These are phyloP conservation scores for Callopanchax toddi DNA, from an alignment of 2,113 vertebrate genomes.

Conservation along the genomic window DNA sequence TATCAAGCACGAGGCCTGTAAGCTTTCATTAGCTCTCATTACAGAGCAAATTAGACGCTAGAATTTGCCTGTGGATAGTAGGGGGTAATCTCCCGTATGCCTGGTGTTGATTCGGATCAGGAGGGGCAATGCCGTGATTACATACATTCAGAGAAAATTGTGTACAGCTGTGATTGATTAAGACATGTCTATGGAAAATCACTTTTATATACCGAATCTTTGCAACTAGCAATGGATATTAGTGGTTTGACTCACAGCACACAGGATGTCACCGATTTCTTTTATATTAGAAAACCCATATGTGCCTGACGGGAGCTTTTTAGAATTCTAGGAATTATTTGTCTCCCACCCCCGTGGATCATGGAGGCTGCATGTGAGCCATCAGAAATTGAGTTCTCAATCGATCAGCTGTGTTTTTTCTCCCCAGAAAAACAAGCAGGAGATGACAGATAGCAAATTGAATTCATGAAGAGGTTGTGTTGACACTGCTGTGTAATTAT, in stretches of 20 bases:
- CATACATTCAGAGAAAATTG: conserved; percentile 2
- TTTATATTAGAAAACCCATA: conserved; percentile 21
- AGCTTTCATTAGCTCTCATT: conserved; percentile 76
- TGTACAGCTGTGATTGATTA: conserved; percentile 15
- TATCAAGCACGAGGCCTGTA: conserved; percentile 64
- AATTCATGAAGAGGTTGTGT: conserved; percentile 76
- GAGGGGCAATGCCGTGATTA: conserved; percentile 3
- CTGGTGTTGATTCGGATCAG: conserved; percentile 22
- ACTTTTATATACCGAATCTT: not conserved
- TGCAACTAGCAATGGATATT: conserved; percentile 15
- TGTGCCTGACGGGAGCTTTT: conserved; percentile 21
- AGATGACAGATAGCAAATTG: conserved; percentile 78
- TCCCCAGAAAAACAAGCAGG: conserved; percentile 53
- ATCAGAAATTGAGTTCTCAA: conserved; percentile 69
- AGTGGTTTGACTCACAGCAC: conserved; percentile 2
- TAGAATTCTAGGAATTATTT: conserved; percentile 37
- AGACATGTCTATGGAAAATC: conserved; percentile 5
- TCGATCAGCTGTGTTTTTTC: conserved; percentile 61
- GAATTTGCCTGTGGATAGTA: conserved; percentile 51
- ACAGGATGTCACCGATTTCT: conserved; percentile 28
- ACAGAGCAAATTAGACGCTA: conserved; percentile 69
- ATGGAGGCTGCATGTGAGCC: conserved; percentile 53
- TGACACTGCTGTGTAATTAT: conserved; percentile 76
- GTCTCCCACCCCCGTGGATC: conserved; percentile 47
- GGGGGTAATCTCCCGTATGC: conserved; percentile 39